phyloP scores from a whole-genome alignment of 30 jellyfish, hydroid and myxozoan species.

The Hydractinia echinata region DNA sequence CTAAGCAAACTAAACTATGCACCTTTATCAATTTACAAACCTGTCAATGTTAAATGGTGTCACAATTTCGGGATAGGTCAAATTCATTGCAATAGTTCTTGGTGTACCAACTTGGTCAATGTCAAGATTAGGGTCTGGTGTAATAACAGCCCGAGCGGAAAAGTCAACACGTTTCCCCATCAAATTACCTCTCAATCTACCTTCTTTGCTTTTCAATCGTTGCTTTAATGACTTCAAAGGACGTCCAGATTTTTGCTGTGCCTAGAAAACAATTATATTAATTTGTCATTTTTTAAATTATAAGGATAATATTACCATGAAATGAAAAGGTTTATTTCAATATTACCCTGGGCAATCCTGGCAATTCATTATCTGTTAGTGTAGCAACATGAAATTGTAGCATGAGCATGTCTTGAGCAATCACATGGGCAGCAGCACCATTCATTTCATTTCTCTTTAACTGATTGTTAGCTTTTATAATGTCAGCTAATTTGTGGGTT shows the following conservation, averaged over 20 bases:
- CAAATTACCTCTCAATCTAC: slow-evolving; percentile 95
- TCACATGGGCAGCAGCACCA: slow-evolving; percentile 98
- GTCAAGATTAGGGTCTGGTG: slow-evolving; percentile 99
- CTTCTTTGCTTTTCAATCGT: slow-evolving; percentile 97
- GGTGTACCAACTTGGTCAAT: slow-evolving; percentile 99
- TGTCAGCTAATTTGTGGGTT: slow-evolving; percentile 96
- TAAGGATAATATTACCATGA: background rate
- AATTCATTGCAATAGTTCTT: slow-evolving; percentile 97
- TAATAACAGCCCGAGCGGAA: slow-evolving; percentile 98
- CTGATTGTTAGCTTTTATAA: slow-evolving; percentile 93
- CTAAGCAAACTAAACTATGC: too few species aligned
- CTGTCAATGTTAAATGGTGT: slow-evolving; percentile 98
- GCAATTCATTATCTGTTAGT: slow-evolving; percentile 88
- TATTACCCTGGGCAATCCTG: slow-evolving; percentile 96
- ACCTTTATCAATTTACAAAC: slow-evolving; percentile 14
- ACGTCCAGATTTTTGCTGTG: slow-evolving; percentile 98
- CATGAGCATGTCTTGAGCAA: slow-evolving; percentile 95
- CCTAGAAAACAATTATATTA: slow-evolving; percentile 35
- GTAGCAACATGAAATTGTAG: slow-evolving; percentile 98
- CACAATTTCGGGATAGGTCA: slow-evolving; percentile 97
- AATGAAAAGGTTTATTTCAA: background rate
- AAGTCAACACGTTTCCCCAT: slow-evolving; percentile 99
- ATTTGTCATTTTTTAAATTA: background rate
- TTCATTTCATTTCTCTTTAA: slow-evolving; percentile 73
- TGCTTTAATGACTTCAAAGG: slow-evolving; percentile 90